These are phyloP conservation scores for Linhomoeus sp. DNA, from an alignment of 2,888 invertebrate genomes.

Conservation along the genomic window DNA sequence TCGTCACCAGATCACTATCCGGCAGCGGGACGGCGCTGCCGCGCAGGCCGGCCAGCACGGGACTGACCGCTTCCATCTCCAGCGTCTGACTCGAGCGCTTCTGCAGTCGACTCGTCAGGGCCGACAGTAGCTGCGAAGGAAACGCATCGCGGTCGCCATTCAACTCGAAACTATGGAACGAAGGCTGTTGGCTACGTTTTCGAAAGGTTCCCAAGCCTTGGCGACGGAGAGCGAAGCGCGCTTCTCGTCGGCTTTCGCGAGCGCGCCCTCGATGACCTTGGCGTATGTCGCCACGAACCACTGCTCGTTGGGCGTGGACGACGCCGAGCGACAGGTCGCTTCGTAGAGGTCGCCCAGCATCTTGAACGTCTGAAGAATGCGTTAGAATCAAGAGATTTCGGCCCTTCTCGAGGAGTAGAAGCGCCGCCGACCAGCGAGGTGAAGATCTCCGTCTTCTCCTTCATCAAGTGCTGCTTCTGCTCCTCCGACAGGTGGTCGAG, in stretches of 20 bases:
- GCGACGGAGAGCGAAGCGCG: no score
- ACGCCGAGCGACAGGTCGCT: conserved; percentile 55
- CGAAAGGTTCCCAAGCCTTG: conserved; percentile 57
- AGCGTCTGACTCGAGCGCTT: conserved; percentile 28
- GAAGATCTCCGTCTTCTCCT: conserved; percentile 68
- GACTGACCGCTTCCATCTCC: conserved; percentile 38
- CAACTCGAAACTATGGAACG: no score
- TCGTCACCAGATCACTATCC: conserved; percentile 55
- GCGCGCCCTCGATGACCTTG: conserved; percentile 46
- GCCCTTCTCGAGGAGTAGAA: no score
- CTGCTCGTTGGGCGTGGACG: conserved; percentile 77
- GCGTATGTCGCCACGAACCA: conserved; percentile 54
- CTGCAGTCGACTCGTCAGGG: conserved; percentile 48
- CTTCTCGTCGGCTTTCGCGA: conserved; percentile 48
- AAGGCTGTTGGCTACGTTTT: conserved; percentile 40
- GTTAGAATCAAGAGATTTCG: no score
- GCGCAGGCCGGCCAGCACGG: conserved; percentile 42
- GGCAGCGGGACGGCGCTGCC: background rate
- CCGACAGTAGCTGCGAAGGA: conserved; percentile 23
- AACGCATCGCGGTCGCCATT: no score
- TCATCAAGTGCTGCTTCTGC: conserved; percentile 53
- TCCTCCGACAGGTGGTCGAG: conserved; percentile 44
- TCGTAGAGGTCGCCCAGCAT: conserved; percentile 67
- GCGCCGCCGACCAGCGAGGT: conserved; percentile 54
- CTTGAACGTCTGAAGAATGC: conserved; percentile 1